phyloP scores from a whole-genome alignment of 2,797 vertebrate genomes.

The Paedocypris micromegethes region DNA sequence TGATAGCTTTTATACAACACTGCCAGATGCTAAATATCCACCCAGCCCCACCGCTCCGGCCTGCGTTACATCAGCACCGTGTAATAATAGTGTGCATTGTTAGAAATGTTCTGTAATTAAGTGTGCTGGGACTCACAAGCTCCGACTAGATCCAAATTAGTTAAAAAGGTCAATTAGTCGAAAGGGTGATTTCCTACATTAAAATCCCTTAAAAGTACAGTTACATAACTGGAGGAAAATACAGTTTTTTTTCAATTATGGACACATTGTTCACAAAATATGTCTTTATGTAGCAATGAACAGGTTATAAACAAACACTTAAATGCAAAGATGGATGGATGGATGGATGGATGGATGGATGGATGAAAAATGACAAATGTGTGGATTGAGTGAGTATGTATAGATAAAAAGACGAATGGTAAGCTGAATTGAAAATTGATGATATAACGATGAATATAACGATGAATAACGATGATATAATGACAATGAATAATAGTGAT shows the following conservation, averaged over 20 bases:
- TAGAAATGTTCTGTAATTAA: not conserved
- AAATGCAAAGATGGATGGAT: not conserved
- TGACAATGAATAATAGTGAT: too few relatives aligned
- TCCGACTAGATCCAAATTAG: too few relatives aligned
- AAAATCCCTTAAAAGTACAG: too few relatives aligned
- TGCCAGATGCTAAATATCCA: conserved; percentile 18
- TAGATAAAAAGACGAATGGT: not conserved
- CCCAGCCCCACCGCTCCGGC: not conserved
- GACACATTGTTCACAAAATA: too few relatives aligned
- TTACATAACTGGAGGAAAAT: too few relatives aligned
- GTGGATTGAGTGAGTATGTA: not conserved
- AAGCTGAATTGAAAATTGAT: not conserved
- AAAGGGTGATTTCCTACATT: too few relatives aligned
- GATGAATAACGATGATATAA: too few relatives aligned
- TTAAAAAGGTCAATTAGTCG: too few relatives aligned
- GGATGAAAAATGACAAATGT: not conserved
- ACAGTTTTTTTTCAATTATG: too few relatives aligned
- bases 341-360: not conserved
- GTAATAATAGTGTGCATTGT: not conserved
- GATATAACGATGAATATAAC: conserved; percentile 6
- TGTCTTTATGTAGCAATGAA: too few relatives aligned
- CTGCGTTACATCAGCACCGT: not conserved
- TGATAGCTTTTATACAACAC: conserved; percentile 2
- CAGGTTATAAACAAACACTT: not conserved
- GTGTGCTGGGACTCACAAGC: too few relatives aligned